Evolutionary conservation across 2,113 vertebrate species (phyloP).

Genomic region (Felis chaus): DNA sequence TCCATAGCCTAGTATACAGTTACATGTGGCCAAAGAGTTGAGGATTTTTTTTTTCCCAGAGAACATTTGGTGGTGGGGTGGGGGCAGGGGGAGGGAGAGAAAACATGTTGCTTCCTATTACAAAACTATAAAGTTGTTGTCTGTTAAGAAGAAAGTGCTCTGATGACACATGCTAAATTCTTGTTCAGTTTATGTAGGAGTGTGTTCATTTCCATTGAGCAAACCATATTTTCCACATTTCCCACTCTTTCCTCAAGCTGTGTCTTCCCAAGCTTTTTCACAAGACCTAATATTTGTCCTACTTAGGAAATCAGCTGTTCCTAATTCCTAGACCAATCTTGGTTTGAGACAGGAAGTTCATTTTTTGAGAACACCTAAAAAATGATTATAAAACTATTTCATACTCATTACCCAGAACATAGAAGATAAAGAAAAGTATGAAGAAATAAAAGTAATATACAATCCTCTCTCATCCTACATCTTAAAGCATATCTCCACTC

Average conservation of each 20-base stretch:
- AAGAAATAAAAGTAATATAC: background rate
- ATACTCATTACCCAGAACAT: background rate
- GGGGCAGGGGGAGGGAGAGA: background rate
- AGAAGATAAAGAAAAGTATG: background rate
- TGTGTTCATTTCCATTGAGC: constrained; percentile 44
- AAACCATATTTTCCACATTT: constrained; percentile 41
- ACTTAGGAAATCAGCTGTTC: background rate
- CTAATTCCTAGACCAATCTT: background rate
- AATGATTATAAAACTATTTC: background rate
- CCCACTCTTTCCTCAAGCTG: constrained; percentile 36
- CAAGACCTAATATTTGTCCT: constrained; percentile 31
- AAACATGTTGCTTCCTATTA: constrained; percentile 40
- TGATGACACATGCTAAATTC: constrained; percentile 53
- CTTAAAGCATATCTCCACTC: background rate
- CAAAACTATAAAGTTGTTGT: constrained; percentile 47
- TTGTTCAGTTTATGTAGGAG: constrained; percentile 53
- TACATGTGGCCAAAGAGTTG: constrained; percentile 38
- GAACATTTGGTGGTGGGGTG: background rate
- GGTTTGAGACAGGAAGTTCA: background rate
- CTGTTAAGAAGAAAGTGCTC: constrained; percentile 41
- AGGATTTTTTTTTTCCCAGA: constrained; percentile 28
- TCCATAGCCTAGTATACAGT: constrained; percentile 65
- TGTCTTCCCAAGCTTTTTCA: constrained; percentile 11
- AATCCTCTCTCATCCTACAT: background rate
- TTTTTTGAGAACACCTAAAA: constrained; percentile 10